Evolutionary conservation across 2,888 invertebrate species (phyloP).

Genomic region (Eupithecia insigniata): DNA sequence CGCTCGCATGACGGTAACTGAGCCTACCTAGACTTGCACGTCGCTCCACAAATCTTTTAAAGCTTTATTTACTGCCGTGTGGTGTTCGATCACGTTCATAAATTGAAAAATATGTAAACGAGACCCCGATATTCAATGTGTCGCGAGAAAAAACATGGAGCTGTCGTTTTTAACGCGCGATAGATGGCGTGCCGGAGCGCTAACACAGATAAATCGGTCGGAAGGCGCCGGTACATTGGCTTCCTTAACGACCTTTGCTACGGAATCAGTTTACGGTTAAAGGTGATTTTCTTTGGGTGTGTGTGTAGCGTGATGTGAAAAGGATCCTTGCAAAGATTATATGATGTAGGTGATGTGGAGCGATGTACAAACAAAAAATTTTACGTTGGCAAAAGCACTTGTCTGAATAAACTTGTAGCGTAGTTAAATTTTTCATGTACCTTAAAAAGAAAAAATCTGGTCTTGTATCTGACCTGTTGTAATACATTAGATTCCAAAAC

Average conservation of each 20-base stretch:
- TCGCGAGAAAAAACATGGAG: conserved; percentile 73
- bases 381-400: background rate
- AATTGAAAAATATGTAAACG: conserved; percentile 80
- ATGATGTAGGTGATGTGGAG: conserved; percentile 15
- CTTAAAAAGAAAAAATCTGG: too few species aligned
- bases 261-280: conserved; percentile 79
- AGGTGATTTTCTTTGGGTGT: conserved; percentile 70
- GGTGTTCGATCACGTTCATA: conserved; percentile 61
- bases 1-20: conserved; percentile 39
- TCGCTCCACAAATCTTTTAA: conserved; percentile 56
- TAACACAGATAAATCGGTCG: conserved; percentile 73
- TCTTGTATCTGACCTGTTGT: background rate
- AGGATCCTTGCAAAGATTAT: conserved; percentile 50
- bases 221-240: conserved; percentile 79
- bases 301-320: conserved; percentile 50
- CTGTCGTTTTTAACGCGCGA: conserved; percentile 77
- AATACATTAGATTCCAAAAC: background rate
- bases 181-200: conserved; percentile 66
- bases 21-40: conserved; percentile 44
- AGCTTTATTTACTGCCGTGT: conserved; percentile 63
- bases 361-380: background rate
- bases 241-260: conserved; percentile 77
- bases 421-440: background rate
- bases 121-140: conserved; percentile 70
- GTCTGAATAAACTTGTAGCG: background rate